A percentile compares a stretch with the other conserved stretches of the same genome.
Evolutionary conservation across 2,797 vertebrate genomes (phyloP).

Genomic region (Steatocranus sp.): DNA sequence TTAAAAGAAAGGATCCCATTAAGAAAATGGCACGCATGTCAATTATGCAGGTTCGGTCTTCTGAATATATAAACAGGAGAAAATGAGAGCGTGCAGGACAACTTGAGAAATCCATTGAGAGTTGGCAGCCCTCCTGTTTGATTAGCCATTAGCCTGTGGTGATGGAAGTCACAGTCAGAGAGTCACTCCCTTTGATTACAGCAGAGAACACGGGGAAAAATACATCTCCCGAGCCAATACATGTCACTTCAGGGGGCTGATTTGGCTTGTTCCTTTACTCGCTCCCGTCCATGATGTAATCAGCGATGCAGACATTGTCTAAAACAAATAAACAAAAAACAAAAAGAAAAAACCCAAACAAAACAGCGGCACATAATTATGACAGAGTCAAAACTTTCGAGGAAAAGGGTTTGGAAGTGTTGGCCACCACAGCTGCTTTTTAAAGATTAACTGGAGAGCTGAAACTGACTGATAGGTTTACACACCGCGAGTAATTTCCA

Average conservation of each 20-base stretch:
- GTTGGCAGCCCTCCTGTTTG: constrained; percentile 47
- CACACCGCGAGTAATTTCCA: constrained; percentile 30
- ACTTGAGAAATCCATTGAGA: constrained; percentile 18
- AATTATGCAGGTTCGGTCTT: constrained; percentile 1
- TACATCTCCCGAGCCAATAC: constrained; percentile 52
- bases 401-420: background rate
- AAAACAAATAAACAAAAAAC: background rate
- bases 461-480: constrained; percentile 8
- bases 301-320: constrained; percentile 50
- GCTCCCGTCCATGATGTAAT: constrained; percentile 55
- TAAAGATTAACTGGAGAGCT: background rate
- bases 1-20: background rate
- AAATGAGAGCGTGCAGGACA: constrained; percentile 14
- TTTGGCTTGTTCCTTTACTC: constrained; percentile 62
- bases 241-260: constrained; percentile 73
- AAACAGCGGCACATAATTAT: constrained; percentile 5
- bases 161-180: constrained; percentile 57
- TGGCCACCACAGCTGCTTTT: background rate
- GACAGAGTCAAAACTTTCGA: constrained; percentile 6
- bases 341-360: background rate
- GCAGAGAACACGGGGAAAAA: constrained; percentile 40
- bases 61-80: constrained; percentile 24
- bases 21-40: background rate
- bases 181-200: constrained; percentile 70
- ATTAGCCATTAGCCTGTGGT: constrained; percentile 71